Base-by-base conservation (phyloP, 2,113 vertebrate species). In the Saguinus midas region DNA sequence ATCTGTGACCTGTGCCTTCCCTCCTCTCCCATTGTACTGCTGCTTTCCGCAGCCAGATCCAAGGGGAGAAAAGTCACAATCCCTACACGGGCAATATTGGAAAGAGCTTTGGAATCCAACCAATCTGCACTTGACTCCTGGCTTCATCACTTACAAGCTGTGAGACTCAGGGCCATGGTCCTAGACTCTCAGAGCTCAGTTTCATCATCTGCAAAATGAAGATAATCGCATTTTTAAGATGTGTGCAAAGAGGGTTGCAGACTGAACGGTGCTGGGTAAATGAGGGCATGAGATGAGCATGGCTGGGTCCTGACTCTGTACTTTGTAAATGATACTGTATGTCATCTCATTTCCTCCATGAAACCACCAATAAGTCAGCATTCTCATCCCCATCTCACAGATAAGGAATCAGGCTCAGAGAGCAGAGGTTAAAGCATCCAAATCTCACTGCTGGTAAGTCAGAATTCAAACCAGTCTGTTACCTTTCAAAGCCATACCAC, bases 191-290 rank as follows among this genome's bases (percentile, higher is more conserved):
- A 66, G 70, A 95, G 81, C 52, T 95, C 92, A 35, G 75, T 40
- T 84, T 58, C 86, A 58, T 83, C 93, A 87, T 75, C 91, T 72
- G 57, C 27, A 94, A 78, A 93, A 48, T 21, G 57, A 75, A 85
- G 50, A 86, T 43, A 32, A 75, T 82, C 43, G 52, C n/a, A 61
- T 50, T 7, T 48, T 76, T 57, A 45, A 35, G 87, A 75, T 82
- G 32, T 75, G 13, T 50, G 7, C 57, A 83, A 35, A 85, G 43
- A 43, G 45, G 23, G 29, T 50, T 25, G 43, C 48, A 95, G 68
- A n/a, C 23, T 57, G 73, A 93, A 55, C 9, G 3, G 0, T 89
- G 32, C 64, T 85, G 37, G 12, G 32, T 86, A 40, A 85, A 81
- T 55, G 16, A 57, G 27, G 45, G 18, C 35, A 35, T 37, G 61